Conservation (phyloP, 2,113 vertebrate species). For the Odontesthes bonariensis region DNA sequence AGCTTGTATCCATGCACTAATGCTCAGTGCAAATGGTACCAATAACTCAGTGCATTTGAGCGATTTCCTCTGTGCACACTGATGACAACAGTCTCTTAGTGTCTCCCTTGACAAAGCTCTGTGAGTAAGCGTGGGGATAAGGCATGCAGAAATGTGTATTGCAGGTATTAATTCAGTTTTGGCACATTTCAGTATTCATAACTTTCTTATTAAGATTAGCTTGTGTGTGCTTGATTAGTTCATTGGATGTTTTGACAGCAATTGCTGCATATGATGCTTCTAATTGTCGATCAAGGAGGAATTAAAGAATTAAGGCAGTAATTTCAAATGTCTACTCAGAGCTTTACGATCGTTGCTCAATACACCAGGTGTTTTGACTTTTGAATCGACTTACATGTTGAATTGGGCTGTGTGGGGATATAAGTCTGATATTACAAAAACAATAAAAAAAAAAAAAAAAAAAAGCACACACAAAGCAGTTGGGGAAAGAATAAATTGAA, state of each 20-base stretch:
- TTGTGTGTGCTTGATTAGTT: constrained; percentile 21
- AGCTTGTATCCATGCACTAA: constrained; percentile 39
- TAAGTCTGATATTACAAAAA: background rate
- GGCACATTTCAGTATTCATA: constrained; percentile 19
- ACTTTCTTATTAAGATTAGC: constrained; percentile 42
- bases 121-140: background rate
- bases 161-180: constrained; percentile 30
- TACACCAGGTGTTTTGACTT: background rate
- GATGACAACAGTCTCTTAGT: constrained; percentile 62
- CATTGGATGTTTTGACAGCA: background rate
- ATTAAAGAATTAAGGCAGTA: background rate
- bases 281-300: background rate
- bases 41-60: constrained; percentile 56
- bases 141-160: constrained; percentile 28
- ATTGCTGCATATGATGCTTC: background rate
- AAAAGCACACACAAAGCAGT: background rate
- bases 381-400: background rate
- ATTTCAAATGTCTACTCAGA: background rate
- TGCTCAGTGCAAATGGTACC: constrained; percentile 50
- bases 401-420: background rate
- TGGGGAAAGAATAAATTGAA: background rate
- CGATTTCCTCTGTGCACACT: constrained; percentile 30
- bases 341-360: background rate
- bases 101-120: constrained; percentile 26
- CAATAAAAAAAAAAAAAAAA: too few species aligned